These are phyloP conservation scores for Blastobasis adustella DNA, from an alignment of 2,888 invertebrate genomes.

Conservation along the genomic window DNA sequence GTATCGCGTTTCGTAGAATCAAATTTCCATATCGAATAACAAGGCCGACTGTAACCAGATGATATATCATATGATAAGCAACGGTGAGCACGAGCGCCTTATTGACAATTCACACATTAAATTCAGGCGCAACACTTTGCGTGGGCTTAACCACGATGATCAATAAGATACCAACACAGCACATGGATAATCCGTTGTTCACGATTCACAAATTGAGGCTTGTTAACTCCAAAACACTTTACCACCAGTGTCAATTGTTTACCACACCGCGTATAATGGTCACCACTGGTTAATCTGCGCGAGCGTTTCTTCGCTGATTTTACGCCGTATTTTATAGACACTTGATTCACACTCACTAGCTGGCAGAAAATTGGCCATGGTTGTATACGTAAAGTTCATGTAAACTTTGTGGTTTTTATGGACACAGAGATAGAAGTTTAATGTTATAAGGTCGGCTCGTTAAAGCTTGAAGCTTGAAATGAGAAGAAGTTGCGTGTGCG, in stretches of 20 bases:
- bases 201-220: slow-evolving; percentile 20
- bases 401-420: too few relatives aligned
- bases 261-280: background rate
- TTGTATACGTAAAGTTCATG: too few relatives aligned
- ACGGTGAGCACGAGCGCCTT: slow-evolving; percentile 50
- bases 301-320: too few relatives aligned
- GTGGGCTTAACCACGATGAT: slow-evolving; percentile 34
- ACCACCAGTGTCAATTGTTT: slow-evolving; percentile 1
- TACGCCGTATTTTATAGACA: too few relatives aligned
- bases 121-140: slow-evolving; percentile 1
- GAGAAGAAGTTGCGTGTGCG: slow-evolving; percentile 32
- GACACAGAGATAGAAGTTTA: too few relatives aligned
- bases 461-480: slow-evolving; percentile 24
- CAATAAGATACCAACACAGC: slow-evolving; percentile 29
- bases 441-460: slow-evolving; percentile 10
- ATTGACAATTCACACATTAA: background rate
- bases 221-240: background rate
- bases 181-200: slow-evolving; percentile 26
- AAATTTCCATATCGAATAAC: slow-evolving; percentile 58
- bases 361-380: too few relatives aligned
- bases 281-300: too few relatives aligned
- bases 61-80: slow-evolving; percentile 66
- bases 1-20: slow-evolving; percentile 49
- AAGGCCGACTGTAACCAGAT: slow-evolving; percentile 54
- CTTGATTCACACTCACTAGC: too few relatives aligned